Percentiles rank a stretch among this genome's conserved stretches.
These are phyloP conservation scores for Graptemys geographica DNA, from an alignment of 2,797 vertebrate genomes.

Conservation along the genomic window DNA sequence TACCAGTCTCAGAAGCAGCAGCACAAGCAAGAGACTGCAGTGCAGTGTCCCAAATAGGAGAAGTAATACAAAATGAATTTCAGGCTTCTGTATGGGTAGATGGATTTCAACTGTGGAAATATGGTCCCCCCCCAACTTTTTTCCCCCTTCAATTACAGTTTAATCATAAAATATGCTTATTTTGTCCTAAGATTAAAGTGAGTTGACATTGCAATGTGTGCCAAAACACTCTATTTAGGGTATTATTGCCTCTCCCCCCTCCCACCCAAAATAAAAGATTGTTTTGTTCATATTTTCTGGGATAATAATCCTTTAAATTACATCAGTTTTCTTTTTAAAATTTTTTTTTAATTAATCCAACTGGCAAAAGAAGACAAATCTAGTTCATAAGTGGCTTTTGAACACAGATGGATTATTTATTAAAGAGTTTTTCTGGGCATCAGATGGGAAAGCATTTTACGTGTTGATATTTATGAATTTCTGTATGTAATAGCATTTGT, in stretches of 20 bases:
- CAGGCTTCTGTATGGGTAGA: background rate
- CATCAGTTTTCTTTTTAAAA: background rate
- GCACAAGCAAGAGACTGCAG: background rate
- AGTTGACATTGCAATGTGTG: background rate
- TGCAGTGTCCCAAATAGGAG: background rate
- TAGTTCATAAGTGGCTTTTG: background rate
- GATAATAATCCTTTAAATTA: background rate
- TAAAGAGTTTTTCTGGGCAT: background rate
- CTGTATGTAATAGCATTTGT: background rate
- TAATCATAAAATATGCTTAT: background rate
- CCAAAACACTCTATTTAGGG: background rate
- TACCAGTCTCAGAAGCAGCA: slow-evolving; percentile 16
- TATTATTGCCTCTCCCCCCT: too few species aligned
- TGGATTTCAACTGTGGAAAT: slow-evolving; percentile 2
- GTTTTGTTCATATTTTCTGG: background rate
- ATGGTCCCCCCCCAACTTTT: background rate
- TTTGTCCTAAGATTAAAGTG: background rate
- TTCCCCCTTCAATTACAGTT: slow-evolving; percentile 23
- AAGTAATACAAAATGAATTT: slow-evolving; percentile 12
- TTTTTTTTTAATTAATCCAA: slow-evolving; percentile 3
- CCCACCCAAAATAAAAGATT: background rate
- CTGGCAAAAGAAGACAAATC: background rate
- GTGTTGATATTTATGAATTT: background rate
- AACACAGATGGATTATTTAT: background rate
- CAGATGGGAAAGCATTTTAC: background rate